Base-by-base conservation (phyloP, 2,888 invertebrate species). In the Drosophila mulleri region DNA sequence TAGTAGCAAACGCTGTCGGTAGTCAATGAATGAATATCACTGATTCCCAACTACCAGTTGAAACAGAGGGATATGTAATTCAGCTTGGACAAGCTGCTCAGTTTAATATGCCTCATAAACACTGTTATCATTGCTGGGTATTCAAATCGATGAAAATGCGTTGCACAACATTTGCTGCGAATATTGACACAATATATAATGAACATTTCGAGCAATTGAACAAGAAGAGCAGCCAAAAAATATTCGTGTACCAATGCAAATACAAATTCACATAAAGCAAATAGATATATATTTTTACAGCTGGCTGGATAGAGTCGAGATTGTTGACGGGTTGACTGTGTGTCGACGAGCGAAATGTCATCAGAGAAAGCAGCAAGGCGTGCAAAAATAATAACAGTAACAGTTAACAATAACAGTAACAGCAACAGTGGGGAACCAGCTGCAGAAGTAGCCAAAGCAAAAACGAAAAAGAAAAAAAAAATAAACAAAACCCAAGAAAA, bases 361-460 rank as follows among this genome's bases (percentile, higher is more conserved):
- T 53, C 63, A 48, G 39, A 3, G 35, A 58, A 48, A 58, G 64
- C 67, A 59, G 62, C 71, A 56, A 54, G 44, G 64, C 72, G 72
- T 71, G 59, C 62, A 64, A 52, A 57, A 70, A 64, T 66, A 72
- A 75, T 69, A 73, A 67, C 65, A 73, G 66, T 67, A 59, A 72
- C 62, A 48, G 66, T 76, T 69, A 73, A 67, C 65, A 71, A 75
- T 69, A 73, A 67, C 65, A 73, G 66, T 75, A 69, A 74, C 66
- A 70, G 66, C 73, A 66, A 44, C 42, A 66, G 65, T 54, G 59
- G 64, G 71, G 67, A 71, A 66, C 78, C 80, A 83, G 78, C 80
- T 80, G 78, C 69, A 68, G 67, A 76, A 67, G 78, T 72, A 80
- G 44, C 44, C 71, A 20, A 64, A 56, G 45, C 59, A 45, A 26